These are phyloP conservation scores for Dolichoris vasculosae DNA, from an alignment of 1,140 invertebrate genomes.

Conservation along the genomic window DNA sequence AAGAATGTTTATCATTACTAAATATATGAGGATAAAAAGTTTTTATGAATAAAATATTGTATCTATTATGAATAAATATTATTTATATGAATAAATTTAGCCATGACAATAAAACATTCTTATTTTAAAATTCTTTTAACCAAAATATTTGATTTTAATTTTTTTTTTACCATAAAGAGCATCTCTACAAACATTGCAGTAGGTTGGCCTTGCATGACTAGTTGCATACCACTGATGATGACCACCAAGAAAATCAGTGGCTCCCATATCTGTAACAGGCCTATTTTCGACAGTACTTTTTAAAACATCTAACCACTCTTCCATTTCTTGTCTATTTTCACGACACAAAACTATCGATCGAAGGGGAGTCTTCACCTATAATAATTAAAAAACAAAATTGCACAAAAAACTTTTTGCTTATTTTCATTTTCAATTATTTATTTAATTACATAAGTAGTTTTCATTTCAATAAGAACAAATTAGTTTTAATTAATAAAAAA, in stretches of 20 bases:
- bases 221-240: conserved; percentile 95
- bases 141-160: no score
- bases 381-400: background rate
- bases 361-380: conserved; percentile 89
- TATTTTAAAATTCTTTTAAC: no score
- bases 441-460: background rate
- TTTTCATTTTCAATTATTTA: background rate
- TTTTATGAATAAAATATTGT: background rate
- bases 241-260: conserved; percentile 86
- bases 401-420: background rate
- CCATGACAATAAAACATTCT: no score
- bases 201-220: conserved; percentile 94
- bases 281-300: conserved; percentile 83
- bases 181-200: conserved; percentile 96
- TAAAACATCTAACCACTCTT: conserved; percentile 89
- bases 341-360: conserved; percentile 88
- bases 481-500: no score
- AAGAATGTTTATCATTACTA: background rate
- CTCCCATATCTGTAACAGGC: conserved; percentile 75
- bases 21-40: no score
- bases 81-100: no score
- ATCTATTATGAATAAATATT: no score
- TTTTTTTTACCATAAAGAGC: conserved; percentile 81
- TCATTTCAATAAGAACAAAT: background rate
- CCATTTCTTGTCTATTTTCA: conserved; percentile 89